Percentiles rank a stretch among this genome's conserved stretches.
Conservation (phyloP, 2,888 invertebrate genomes). For the Lepidonotus clava region DNA sequence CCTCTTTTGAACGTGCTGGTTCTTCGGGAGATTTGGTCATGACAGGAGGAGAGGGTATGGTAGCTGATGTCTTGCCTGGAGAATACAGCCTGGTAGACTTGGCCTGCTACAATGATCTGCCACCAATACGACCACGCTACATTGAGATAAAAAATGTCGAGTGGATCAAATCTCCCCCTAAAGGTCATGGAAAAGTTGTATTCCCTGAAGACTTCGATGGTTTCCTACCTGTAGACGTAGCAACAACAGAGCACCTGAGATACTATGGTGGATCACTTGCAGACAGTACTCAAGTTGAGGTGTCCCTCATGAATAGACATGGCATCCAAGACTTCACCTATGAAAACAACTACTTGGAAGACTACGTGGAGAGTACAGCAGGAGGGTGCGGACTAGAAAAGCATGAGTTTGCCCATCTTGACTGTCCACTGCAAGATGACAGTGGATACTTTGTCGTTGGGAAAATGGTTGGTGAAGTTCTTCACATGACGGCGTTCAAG, state of each 20-base stretch:
- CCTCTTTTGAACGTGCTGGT: constrained; percentile 61
- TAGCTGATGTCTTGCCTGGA: constrained; percentile 63
- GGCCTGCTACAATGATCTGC: constrained; percentile 62
- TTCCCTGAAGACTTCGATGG: constrained; percentile 63
- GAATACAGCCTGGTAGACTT: constrained; percentile 62
- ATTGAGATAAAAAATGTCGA: constrained; percentile 62
- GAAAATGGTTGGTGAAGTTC: constrained; percentile 59
- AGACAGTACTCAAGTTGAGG: constrained; percentile 54
- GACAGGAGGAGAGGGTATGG: constrained; percentile 63
- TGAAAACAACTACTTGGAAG: constrained; percentile 63
- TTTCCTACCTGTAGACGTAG: constrained; percentile 61
- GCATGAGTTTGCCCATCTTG: constrained; percentile 67
- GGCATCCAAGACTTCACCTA: constrained; percentile 68
- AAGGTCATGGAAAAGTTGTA: constrained; percentile 61
- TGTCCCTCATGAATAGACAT: constrained; percentile 62
- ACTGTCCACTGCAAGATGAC: constrained; percentile 65
- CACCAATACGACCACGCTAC: constrained; percentile 61
- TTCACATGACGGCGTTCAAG: constrained; percentile 61
- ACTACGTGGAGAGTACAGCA: constrained; percentile 61
- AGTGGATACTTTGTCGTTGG: constrained; percentile 65
- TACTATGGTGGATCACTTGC: constrained; percentile 65
- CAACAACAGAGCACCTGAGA: constrained; percentile 63
- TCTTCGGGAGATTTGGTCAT: constrained; percentile 62
- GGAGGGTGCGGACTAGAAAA: constrained; percentile 65
- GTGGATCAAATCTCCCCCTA: constrained; percentile 58